Evolutionary conservation across 2,888 invertebrate species (phyloP).

Genomic region (Chrysolina americana): DNA sequence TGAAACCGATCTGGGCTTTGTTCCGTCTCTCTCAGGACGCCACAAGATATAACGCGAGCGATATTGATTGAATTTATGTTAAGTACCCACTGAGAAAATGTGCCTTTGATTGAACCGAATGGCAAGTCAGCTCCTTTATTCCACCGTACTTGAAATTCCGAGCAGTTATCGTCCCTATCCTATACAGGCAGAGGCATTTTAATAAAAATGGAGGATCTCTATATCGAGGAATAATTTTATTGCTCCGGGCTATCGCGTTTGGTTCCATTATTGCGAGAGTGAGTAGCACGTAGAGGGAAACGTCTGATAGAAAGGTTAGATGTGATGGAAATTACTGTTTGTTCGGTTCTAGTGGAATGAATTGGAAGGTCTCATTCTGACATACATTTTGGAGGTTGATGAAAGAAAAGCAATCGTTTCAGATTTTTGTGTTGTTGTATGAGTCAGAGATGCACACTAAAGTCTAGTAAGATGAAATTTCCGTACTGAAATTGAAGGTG

Average conservation of each 20-base stretch:
- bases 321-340: neutral
- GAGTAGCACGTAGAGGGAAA: neutral
- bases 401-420: too few species aligned
- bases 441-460: too few species aligned
- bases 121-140: conserved; percentile 35
- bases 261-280: neutral
- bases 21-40: neutral
- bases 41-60: conserved; percentile 34
- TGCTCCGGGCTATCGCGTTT: conserved; percentile 12
- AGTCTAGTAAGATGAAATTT: too few species aligned
- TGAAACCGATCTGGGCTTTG: conserved; percentile 24
- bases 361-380: too few species aligned
- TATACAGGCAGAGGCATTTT: conserved; percentile 21
- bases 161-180: conserved; percentile 25
- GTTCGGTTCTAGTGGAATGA: neutral
- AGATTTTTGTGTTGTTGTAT: too few species aligned
- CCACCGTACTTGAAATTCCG: conserved; percentile 28
- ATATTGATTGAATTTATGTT: conserved; percentile 63
- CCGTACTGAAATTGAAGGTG: too few species aligned
- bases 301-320: neutral
- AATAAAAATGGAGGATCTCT: conserved; percentile 19
- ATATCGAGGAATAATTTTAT: conserved; percentile 23
- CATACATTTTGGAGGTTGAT: too few species aligned
- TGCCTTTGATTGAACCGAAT: conserved; percentile 59
- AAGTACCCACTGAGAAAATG: conserved; percentile 56